phyloP scores from a whole-genome alignment of 2,113 vertebrate genomes.

The Nannobrachium achirus region DNA sequence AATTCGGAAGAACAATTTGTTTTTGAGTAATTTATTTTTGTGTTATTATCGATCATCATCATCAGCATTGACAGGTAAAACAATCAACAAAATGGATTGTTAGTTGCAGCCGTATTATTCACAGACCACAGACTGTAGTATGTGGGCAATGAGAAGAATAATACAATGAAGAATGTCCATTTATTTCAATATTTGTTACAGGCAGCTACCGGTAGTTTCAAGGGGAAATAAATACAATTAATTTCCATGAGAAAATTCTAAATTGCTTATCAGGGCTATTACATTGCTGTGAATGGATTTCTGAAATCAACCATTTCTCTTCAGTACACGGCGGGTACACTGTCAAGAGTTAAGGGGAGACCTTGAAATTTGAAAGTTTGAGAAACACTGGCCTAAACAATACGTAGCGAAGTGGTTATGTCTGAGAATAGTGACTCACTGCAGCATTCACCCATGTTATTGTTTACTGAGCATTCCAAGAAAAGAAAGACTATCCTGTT shows the following conservation, averaged over 20 bases:
- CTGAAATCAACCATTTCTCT: slow-evolving; percentile 31
- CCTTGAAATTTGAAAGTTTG: too few species aligned
- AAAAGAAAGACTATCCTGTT: slow-evolving; percentile 46
- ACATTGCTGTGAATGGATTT: slow-evolving; percentile 26
- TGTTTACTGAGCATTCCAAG: not conserved
- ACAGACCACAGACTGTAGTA: not conserved
- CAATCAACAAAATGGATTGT: too few species aligned
- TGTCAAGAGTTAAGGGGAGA: too few species aligned
- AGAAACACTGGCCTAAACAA: too few species aligned
- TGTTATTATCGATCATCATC: too few species aligned
- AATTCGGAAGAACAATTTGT: too few species aligned
- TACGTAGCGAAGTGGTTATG: not conserved
- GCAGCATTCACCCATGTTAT: not conserved
- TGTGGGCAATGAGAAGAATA: not conserved
- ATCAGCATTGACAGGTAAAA: too few species aligned
- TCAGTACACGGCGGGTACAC: too few species aligned
- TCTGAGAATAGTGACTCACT: not conserved
- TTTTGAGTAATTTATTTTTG: too few species aligned
- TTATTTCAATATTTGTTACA: not conserved
- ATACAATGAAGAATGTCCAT: slow-evolving; percentile 4
- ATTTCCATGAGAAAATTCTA: not conserved
- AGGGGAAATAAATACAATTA: not conserved
- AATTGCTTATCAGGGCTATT: not conserved
- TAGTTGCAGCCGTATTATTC: not conserved
- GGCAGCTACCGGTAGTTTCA: not conserved